Base-by-base conservation (phyloP, 2,113 vertebrate species). In the Ptychochromis oligacanthus region DNA sequence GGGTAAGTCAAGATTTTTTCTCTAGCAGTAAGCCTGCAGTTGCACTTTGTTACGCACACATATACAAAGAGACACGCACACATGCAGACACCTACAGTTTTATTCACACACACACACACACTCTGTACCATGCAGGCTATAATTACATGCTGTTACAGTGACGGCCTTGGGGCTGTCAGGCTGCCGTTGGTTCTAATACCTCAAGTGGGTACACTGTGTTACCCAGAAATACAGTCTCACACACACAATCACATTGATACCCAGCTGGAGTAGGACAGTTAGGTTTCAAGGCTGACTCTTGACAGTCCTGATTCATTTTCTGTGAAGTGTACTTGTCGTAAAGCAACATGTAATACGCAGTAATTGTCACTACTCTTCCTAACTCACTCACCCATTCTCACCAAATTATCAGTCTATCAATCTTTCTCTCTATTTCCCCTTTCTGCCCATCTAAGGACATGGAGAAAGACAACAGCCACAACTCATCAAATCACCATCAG, bases 401-500 rank as follows among this genome's bases (percentile, higher is more conserved):
- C 65, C 8, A n/a, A 54, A 72, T 52, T 14, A 49, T 24, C 59
- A 31, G 46, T 34, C n/a, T 62, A 15, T 62, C 28, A 36, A 7
- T 70, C 83, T 87, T 62, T 62, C 67, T 76, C 75, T 70, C 18
- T 2, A 43, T 61, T 59, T 40, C 14, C n/a, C 46, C 26, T 72
- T 12, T 49, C 22, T 20, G 20, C 43, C 14, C 12, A 18, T 38
- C 43, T 20, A 9, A 75, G 56, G 65, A 72, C 2, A 9, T 3
- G 0, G 31, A 83, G 75, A 31, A 77, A 77, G 58, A 77, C 77
- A 85, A 81, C 57, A 87, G 75, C 90, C 82, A 70, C 57, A 79
- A 40, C 80, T 56, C 85, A 60, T 90, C 82, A 81, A 79, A 67
- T 87, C 78, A 55, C 81, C 82, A 88, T 89, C 86, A 81, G 76